Evolutionary conservation across 53 echinoderm and acorn worm genomes (phyloP).

Genomic region (Temnopleurus reevesii): DNA sequence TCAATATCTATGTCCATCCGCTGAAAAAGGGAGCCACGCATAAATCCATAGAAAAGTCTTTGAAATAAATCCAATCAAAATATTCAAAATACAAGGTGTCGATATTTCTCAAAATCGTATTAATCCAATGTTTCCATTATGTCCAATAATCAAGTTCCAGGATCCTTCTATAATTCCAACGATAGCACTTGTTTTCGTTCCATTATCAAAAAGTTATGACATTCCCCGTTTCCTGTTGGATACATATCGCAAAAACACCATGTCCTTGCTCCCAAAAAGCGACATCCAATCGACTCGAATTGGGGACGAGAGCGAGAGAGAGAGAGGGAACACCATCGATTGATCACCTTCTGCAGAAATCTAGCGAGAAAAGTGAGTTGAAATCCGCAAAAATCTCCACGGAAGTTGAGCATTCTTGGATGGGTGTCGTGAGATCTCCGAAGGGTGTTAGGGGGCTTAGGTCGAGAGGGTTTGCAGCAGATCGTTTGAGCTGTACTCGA

Average conservation of each 20-base stretch:
- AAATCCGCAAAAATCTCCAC: slow-evolving; percentile 16
- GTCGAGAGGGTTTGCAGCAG: slow-evolving; percentile 18
- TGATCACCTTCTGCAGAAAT: slow-evolving; percentile 22
- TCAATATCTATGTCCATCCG: too few species aligned
- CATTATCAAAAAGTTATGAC: neutral
- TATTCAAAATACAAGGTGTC: too few species aligned
- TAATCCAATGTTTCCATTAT: too few species aligned
- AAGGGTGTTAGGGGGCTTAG: slow-evolving; percentile 30
- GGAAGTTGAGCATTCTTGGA: slow-evolving; percentile 38
- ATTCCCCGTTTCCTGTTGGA: neutral
- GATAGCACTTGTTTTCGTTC: neutral
- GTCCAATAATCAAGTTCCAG: too few species aligned
- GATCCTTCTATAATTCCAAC: neutral
- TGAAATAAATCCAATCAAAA: too few species aligned
- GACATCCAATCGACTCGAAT: slow-evolving; percentile 8
- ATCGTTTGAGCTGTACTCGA: neutral
- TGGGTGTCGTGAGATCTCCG: slow-evolving; percentile 32
- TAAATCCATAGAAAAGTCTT: too few species aligned
- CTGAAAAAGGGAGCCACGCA: too few species aligned
- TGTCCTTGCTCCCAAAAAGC: slow-evolving; percentile 10
- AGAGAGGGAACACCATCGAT: slow-evolving; percentile 26
- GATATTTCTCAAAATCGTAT: too few species aligned
- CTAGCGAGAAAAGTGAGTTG: neutral
- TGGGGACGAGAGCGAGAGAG: neutral
- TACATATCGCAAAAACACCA: neutral